Evolutionary conservation across 2,888 invertebrate species (phyloP), one percentile per base, ranked within the genome.

Genomic region (Sycophila texana): DNA sequence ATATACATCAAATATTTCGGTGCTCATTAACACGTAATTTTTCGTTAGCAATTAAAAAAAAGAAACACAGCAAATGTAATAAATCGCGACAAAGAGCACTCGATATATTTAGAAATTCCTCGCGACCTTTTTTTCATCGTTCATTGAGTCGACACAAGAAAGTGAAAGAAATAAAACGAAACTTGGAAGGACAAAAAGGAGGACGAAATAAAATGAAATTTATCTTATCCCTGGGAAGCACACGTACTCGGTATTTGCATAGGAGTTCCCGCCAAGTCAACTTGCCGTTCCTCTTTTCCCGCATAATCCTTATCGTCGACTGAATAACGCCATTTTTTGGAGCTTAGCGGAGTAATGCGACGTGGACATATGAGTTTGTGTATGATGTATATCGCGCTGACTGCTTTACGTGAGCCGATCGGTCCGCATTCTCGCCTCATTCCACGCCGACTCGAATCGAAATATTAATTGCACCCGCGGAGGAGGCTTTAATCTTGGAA

Each of bases 381-480:
- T 85, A 85, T 85, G 87, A 88, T 86, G 84, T 84, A 86, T 86
- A 86, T 83, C 84, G 78, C 72, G 75, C 74, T 82, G 20, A 12
- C 16, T 82, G 83, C 22, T 73, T 63, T 73, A 57, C 49, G 20
- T 57, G 57, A 47, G 51, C 18, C 70, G 70, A 79, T 79, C 79
- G 39, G 70, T 66, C 63, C 58, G 79, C 70, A 70, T 75, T 75
- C 60, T 71, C 60, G 14, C 16, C 49, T 47, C 30, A 39, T 55
- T 47, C 13, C 53, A 10, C 14, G 55, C 16, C 13, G 14, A 16
- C 84, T 84, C 84, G 84, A 86, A 86, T 84, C 83, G 84, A 86
- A 85, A 87, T 88, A 88, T 88, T 88, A 88, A 88, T 88, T 87
- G 86, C 84, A 79, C 22, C 55, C 65, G 18, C 22, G n/a, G 30